These are phyloP conservation scores for Spicauda simplicius DNA, from an alignment of 2,888 invertebrate genomes.

Conservation along the genomic window DNA sequence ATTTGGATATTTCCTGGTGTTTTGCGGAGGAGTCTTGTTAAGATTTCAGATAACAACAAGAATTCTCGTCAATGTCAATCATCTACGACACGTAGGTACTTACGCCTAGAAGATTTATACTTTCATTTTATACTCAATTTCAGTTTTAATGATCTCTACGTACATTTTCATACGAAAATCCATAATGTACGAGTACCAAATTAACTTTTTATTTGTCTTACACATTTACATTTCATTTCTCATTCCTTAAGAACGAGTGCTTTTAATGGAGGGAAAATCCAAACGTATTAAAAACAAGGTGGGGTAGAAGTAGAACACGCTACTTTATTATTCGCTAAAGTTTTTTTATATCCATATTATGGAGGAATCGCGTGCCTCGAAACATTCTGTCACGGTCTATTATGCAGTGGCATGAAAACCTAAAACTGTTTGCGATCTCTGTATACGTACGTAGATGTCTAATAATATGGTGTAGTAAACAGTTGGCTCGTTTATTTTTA, in stretches of 20 bases:
- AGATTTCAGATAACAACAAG: too few species aligned
- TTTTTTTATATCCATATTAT: conserved; percentile 22
- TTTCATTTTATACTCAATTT: too few species aligned
- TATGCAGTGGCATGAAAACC: conserved; percentile 29
- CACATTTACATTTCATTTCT: conserved; percentile 10
- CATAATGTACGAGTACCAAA: neutral
- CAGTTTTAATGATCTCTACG: too few species aligned
- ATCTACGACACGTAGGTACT: too few species aligned
- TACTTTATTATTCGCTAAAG: conserved; percentile 18
- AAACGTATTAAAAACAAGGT: conserved; percentile 22
- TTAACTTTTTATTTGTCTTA: neutral
- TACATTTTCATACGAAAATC: too few species aligned
- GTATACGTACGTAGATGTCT: neutral
- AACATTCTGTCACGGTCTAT: conserved; percentile 34
- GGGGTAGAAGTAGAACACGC: conserved; percentile 13
- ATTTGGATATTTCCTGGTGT: too few species aligned
- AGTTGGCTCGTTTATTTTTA: conserved; percentile 4
- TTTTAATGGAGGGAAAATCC: conserved; percentile 18
- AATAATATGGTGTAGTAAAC: neutral
- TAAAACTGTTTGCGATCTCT: conserved; percentile 18
- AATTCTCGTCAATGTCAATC: too few species aligned
- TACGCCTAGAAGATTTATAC: too few species aligned
- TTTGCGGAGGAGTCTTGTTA: too few species aligned
- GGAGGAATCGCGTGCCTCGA: conserved; percentile 22
- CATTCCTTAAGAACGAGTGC: conserved; percentile 6